Evolutionary conservation across 2,113 vertebrate genomes (phyloP).

Genomic region (Nesoenas mayeri): DNA sequence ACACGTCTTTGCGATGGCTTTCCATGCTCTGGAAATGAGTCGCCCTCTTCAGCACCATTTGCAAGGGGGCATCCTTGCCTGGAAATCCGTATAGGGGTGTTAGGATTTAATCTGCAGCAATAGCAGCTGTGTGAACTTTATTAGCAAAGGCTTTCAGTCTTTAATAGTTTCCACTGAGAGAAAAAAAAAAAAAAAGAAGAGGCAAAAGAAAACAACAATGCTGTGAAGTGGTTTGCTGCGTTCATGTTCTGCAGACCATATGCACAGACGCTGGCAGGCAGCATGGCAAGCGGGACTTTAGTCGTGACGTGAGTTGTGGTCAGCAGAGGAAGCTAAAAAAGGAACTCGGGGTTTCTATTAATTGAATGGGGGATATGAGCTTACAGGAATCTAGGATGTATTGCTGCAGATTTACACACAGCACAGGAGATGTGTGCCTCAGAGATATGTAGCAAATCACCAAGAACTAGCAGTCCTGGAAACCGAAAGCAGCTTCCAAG

Average conservation of each 20-base stretch:
- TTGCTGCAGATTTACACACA: slow-evolving; percentile 55
- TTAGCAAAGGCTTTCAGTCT: slow-evolving; percentile 24
- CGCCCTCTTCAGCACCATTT: not conserved
- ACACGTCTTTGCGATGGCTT: not conserved
- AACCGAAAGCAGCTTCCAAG: slow-evolving; percentile 52
- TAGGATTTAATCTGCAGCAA: slow-evolving; percentile 18
- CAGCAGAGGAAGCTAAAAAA: slow-evolving; percentile 62
- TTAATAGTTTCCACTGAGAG: slow-evolving; percentile 43
- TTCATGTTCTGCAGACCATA: slow-evolving; percentile 50
- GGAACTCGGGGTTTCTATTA: slow-evolving; percentile 59
- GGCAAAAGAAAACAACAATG: slow-evolving; percentile 46
- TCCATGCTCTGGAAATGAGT: not conserved
- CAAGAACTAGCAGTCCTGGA: not conserved
- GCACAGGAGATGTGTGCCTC: slow-evolving; percentile 25
- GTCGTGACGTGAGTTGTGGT: slow-evolving; percentile 58
- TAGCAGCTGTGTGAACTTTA: slow-evolving; percentile 57
- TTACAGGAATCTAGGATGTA: slow-evolving; percentile 63
- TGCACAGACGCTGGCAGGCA: slow-evolving; percentile 28
- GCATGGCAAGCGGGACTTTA: slow-evolving; percentile 23
- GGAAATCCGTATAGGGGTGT: not conserved
- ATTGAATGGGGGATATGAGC: not conserved
- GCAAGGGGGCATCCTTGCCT: not conserved
- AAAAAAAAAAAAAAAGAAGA: not conserved
- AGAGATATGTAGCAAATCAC: not conserved
- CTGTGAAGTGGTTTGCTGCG: slow-evolving; percentile 62